Percentiles rank a stretch among this genome's conserved stretches.
These are phyloP conservation scores for Arge pagana DNA, from an alignment of 2,888 invertebrate species.

Conservation along the genomic window DNA sequence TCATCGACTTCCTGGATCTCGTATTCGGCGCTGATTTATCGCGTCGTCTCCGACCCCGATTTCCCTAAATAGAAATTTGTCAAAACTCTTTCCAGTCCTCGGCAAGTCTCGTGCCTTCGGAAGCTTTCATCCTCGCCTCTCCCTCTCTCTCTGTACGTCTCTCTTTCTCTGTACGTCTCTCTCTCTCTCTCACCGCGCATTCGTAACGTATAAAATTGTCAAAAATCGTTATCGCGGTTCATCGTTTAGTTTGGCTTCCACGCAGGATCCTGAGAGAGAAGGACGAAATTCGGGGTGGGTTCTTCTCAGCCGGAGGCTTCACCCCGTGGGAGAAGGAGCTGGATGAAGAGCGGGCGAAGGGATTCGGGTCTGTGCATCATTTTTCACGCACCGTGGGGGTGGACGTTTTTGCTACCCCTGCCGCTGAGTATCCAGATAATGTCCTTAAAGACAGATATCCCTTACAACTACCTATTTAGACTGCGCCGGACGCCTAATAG, in stretches of 20 bases:
- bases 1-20: constrained; percentile 22
- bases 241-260: too few species aligned
- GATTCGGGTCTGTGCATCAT: constrained; percentile 56
- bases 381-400: constrained; percentile 56
- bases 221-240: too few species aligned
- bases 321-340: constrained; percentile 23
- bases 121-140: too few species aligned
- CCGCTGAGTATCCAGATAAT: constrained; percentile 51
- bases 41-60: not conserved
- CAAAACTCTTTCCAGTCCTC: constrained; percentile 34
- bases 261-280: too few species aligned
- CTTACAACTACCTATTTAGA: constrained; percentile 30
- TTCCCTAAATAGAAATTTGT: constrained; percentile 33
- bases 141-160: too few species aligned
- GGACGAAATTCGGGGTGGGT: too few species aligned
- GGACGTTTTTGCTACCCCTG: constrained; percentile 51
- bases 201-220: too few species aligned
- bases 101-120: too few species aligned
- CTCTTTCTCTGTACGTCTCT: too few species aligned
- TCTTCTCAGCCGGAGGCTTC: constrained; percentile 14
- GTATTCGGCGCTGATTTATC: constrained; percentile 40
- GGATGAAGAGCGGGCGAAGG: constrained; percentile 33
- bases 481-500: constrained; percentile 17
- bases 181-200: too few species aligned
- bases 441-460: constrained; percentile 57